phyloP scores from a whole-genome alignment of 2,797 vertebrate species.

The Psittacula derbiana region DNA sequence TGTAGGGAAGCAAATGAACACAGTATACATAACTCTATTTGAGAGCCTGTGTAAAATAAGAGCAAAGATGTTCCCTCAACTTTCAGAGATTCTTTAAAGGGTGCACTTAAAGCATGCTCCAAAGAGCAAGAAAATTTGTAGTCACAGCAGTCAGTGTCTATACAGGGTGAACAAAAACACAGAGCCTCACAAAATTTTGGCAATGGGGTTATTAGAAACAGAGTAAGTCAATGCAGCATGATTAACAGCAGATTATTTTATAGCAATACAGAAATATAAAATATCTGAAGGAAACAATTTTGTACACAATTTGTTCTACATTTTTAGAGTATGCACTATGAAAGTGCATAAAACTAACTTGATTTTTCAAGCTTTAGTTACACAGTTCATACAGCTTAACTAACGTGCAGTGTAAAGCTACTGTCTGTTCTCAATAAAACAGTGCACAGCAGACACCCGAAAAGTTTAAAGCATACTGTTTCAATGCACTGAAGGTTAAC shows the following conservation, averaged over 20 bases:
- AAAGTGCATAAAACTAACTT: neutral
- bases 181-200: neutral
- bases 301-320: neutral
- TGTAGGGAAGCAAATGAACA: neutral
- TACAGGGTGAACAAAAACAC: neutral
- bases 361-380: neutral
- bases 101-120: neutral
- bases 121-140: neutral
- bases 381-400: neutral
- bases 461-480: neutral
- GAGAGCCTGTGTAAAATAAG: neutral
- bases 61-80: neutral
- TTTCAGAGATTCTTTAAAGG: neutral
- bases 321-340: neutral
- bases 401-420: neutral
- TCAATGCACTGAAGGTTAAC: neutral
- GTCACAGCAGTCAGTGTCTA: neutral
- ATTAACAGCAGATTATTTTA: neutral
- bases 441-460: neutral
- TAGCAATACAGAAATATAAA: neutral
- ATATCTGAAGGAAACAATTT: neutral
- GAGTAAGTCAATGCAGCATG: neutral
- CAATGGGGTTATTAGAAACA: neutral
- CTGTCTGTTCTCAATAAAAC: neutral
- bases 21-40: neutral